phyloP scores from a whole-genome alignment of 2,888 invertebrate species.

The Apodemia hepburni region DNA sequence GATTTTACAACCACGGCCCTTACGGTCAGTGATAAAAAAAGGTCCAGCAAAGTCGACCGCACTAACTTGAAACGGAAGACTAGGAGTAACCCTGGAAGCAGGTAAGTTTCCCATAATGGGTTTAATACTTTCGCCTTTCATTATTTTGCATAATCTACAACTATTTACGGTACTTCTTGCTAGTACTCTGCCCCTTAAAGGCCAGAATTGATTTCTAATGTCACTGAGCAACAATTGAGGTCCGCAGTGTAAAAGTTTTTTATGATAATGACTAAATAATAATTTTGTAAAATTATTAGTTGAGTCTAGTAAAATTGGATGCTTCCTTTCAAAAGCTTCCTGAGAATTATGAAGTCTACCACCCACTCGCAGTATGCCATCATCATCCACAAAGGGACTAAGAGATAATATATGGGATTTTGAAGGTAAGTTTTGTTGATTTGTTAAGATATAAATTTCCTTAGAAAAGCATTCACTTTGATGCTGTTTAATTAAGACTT shows the following conservation, averaged over 20 bases:
- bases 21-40: conserved; percentile 18
- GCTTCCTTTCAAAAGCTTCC: too few relatives aligned
- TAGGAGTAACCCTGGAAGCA: conserved; percentile 18
- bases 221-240: conserved; percentile 22
- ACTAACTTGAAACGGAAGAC: conserved; percentile 22
- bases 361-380: too few relatives aligned
- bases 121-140: conserved; percentile 19
- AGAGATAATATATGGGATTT: too few relatives aligned
- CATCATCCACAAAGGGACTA: too few relatives aligned
- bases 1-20: too few relatives aligned
- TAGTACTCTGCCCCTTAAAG: conserved; percentile 19
- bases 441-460: too few relatives aligned
- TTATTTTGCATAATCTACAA: conserved; percentile 19
- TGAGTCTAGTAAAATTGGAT: too few relatives aligned
- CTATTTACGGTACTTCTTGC: conserved; percentile 23
- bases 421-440: too few relatives aligned
- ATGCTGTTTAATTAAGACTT: too few relatives aligned
- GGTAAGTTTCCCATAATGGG: conserved; percentile 29
- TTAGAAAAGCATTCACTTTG: too few relatives aligned
- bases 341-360: too few relatives aligned
- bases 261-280: conserved; percentile 24
- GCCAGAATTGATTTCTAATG: conserved; percentile 23
- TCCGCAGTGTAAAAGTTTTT: conserved; percentile 21
- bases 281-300: neutral
- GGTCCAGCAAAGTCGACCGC: conserved; percentile 29